These are phyloP conservation scores for Prunella fulvescens DNA, from an alignment of 2,113 vertebrate species.

Conservation along the genomic window DNA sequence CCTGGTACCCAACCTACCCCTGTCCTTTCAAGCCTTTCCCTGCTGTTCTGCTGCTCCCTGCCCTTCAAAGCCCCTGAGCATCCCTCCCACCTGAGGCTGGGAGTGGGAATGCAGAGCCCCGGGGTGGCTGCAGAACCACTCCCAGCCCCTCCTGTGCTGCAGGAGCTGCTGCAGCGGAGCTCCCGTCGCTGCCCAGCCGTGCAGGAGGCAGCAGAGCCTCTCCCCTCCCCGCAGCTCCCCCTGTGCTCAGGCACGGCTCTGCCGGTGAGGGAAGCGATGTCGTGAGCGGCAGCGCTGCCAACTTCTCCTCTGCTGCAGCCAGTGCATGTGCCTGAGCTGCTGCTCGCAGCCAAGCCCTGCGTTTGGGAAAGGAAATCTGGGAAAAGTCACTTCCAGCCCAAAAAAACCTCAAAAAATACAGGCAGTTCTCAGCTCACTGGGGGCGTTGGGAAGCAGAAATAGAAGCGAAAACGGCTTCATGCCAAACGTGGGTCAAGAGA, in stretches of 20 bases:
- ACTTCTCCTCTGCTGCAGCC: background rate
- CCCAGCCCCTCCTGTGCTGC: background rate
- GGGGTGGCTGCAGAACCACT: background rate
- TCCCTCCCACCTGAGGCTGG: too few species aligned
- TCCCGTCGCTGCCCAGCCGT: background rate
- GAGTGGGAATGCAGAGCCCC: background rate
- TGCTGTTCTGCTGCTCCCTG: background rate
- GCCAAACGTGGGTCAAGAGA: fast-evolving
- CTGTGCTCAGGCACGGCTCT: background rate
- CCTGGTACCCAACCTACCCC: background rate
- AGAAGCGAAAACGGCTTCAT: background rate
- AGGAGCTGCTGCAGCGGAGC: background rate
- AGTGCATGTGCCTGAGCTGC: background rate
- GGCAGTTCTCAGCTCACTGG: background rate
- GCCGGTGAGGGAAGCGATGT: background rate
- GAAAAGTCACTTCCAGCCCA: background rate
- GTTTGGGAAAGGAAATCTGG: background rate
- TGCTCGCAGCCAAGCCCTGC: background rate
- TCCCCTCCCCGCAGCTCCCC: background rate
- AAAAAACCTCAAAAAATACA: background rate
- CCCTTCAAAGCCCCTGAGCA: background rate
- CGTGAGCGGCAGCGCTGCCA: background rate
- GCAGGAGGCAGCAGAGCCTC: slow-evolving; percentile 4
- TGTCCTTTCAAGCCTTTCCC: too few species aligned
- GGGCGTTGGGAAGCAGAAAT: background rate